A percentile compares a stretch with the other conserved stretches of the same genome.
Conservation (phyloP, 2,888 invertebrate species). For the Drepanosiphum platanoidis region DNA sequence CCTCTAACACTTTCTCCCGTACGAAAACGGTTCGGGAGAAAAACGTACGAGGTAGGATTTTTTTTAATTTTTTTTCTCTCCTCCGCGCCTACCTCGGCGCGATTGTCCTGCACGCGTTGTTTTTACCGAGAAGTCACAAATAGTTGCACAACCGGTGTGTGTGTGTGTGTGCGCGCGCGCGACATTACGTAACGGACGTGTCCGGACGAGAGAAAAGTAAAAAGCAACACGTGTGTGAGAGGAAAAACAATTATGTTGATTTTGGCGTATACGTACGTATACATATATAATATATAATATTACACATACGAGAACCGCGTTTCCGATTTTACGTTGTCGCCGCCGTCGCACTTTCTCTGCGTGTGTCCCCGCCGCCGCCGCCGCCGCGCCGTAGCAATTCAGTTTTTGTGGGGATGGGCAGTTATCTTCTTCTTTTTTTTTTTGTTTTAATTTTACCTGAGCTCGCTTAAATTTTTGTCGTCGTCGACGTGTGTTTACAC, state of each 20-base stretch:
- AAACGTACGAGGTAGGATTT: conserved; percentile 8
- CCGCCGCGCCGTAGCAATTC: too few relatives aligned
- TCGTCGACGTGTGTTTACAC: too few relatives aligned
- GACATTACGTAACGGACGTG: conserved; percentile 40
- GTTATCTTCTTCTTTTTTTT: too few relatives aligned
- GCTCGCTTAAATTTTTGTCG: too few relatives aligned
- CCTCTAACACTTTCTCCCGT: conserved; percentile 46
- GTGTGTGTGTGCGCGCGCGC: not conserved
- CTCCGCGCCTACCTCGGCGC: not conserved
- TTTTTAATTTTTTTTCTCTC: not conserved
- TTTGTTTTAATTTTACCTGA: too few relatives aligned
- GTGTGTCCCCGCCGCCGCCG: not conserved
- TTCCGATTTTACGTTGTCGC: conserved; percentile 36
- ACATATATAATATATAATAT: not conserved
- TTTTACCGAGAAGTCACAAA: conserved; percentile 9
- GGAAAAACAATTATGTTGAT: conserved; percentile 47
- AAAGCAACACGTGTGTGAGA: conserved; percentile 24
- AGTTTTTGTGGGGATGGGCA: too few relatives aligned
- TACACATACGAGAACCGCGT: conserved; percentile 14
- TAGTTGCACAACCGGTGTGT: conserved; percentile 42
- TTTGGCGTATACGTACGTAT: not conserved
- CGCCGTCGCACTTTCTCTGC: conserved; percentile 51
- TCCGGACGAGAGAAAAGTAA: conserved; percentile 44
- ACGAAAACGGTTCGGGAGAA: not conserved
- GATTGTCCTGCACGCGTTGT: conserved; percentile 14